Evolutionary conservation across 2,888 invertebrate species (phyloP).

Genomic region (Notocelia uddmanniana): DNA sequence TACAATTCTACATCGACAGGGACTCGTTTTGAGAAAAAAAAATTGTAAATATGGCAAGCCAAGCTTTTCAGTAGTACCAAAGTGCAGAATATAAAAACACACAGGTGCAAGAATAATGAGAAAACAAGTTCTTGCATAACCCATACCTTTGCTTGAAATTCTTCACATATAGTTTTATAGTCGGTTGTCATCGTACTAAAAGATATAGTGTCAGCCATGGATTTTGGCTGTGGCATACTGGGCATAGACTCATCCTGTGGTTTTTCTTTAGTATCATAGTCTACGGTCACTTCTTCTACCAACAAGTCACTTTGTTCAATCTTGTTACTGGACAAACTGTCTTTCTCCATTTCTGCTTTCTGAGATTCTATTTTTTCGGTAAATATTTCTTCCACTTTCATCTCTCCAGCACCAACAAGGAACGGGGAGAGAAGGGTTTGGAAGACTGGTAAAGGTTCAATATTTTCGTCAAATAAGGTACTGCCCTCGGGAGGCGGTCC

Average conservation of each 20-base stretch:
- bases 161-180: conserved; percentile 90
- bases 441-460: conserved; percentile 70
- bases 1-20: conserved; percentile 41
- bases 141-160: conserved; percentile 89
- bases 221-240: conserved; percentile 64
- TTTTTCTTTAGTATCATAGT: conserved; percentile 64
- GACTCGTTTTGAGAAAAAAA: conserved; percentile 56
- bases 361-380: conserved; percentile 55
- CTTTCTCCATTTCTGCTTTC: conserved; percentile 57
- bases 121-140: conserved; percentile 56
- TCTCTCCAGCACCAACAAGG: conserved; percentile 68
- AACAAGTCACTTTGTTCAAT: conserved; percentile 72
- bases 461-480: conserved; percentile 63
- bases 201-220: conserved; percentile 73
- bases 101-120: conserved; percentile 54
- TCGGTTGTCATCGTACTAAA: conserved; percentile 88
- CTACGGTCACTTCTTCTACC: conserved; percentile 74
- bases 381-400: conserved; percentile 68
- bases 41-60: conserved; percentile 61
- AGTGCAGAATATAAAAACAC: conserved; percentile 52
- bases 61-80: conserved; percentile 59
- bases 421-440: conserved; percentile 75
- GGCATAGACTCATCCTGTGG: conserved; percentile 59
- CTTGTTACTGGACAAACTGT: conserved; percentile 66
- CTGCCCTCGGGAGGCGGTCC: conserved; percentile 77